These are phyloP conservation scores for Spinus olivaceus DNA, from an alignment of 2,797 vertebrate genomes.

Conservation along the genomic window DNA sequence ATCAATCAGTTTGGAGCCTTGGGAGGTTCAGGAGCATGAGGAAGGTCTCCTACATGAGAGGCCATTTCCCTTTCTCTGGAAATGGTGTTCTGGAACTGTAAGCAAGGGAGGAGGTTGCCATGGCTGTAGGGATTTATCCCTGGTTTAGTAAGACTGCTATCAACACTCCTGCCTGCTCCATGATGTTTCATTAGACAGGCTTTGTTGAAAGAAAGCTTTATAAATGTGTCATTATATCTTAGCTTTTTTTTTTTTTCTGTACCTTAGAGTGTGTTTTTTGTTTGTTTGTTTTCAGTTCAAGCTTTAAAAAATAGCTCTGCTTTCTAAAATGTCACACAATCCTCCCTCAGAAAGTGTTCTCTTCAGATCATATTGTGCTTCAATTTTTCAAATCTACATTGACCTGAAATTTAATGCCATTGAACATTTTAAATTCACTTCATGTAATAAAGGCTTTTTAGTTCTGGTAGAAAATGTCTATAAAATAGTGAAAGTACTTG, in stretches of 20 bases:
- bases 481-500: not conserved
- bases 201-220: too few relatives aligned
- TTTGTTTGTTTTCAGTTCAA: not conserved
- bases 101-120: too few relatives aligned
- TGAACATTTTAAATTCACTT: not conserved
- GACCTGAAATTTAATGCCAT: not conserved
- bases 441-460: not conserved
- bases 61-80: not conserved
- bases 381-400: not conserved
- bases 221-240: not conserved
- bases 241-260: not conserved
- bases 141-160: too few relatives aligned
- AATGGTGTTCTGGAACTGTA: not conserved
- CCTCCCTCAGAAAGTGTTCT: not conserved
- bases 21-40: not conserved
- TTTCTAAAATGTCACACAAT: not conserved
- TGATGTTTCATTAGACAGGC: too few relatives aligned
- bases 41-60: not conserved
- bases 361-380: not conserved
- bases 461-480: not conserved
- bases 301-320: not conserved
- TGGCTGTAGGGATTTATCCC: too few relatives aligned
- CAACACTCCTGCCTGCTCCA: too few relatives aligned
- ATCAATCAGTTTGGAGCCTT: not conserved
- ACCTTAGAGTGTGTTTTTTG: not conserved